A percentile compares a stretch with the other conserved stretches of the same genome.
phyloP scores from a whole-genome alignment of 2,797 vertebrate genomes.

The Esox masquinongy region DNA sequence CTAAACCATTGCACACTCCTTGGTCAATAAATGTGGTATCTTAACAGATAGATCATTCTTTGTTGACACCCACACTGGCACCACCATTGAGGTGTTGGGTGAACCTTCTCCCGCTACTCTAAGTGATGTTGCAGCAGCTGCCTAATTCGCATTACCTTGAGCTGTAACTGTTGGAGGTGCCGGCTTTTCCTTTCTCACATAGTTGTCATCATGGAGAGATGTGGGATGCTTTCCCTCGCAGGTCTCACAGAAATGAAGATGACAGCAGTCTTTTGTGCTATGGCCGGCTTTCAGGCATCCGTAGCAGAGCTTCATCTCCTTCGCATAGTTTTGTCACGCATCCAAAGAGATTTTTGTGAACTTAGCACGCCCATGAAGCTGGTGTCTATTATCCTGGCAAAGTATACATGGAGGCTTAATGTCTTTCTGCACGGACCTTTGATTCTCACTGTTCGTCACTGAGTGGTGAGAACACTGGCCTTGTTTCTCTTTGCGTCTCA shows the following conservation, averaged over 20 bases:
- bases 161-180: neutral
- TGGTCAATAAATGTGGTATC: constrained; percentile 23
- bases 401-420: too few relatives aligned
- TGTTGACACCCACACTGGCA: constrained; percentile 31
- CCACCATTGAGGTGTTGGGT: constrained; percentile 18
- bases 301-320: constrained; percentile 23
- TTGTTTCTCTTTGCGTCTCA: neutral
- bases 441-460: constrained; percentile 8
- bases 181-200: neutral
- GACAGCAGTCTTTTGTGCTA: constrained; percentile 12
- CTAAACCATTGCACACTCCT: neutral
- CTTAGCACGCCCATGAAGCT: too few relatives aligned
- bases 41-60: neutral
- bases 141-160: neutral
- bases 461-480: constrained; percentile 2
- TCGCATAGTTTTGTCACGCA: constrained; percentile 12
- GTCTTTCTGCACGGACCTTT: neutral
- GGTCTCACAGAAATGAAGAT: constrained; percentile 10
- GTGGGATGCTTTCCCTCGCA: constrained; percentile 31
- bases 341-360: too few relatives aligned
- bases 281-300: constrained; percentile 22
- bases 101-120: neutral
- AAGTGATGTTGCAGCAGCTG: constrained; percentile 8
- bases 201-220: constrained; percentile 14
- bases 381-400: too few relatives aligned